phyloP scores from a whole-genome alignment of 2,888 invertebrate species.

The Scaptomyza tumidula region DNA sequence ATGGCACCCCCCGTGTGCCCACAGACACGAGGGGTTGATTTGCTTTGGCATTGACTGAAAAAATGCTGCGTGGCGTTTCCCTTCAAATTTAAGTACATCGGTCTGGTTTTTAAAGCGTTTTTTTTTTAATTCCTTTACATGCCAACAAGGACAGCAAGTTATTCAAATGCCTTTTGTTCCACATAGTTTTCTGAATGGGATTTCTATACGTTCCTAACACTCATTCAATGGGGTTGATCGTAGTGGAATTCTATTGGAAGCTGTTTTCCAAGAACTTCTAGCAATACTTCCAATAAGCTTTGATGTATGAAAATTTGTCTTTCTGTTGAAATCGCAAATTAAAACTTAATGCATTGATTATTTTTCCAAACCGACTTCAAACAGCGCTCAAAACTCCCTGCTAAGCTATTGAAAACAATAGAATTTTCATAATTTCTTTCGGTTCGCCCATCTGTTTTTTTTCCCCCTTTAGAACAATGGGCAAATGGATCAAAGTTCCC shows the following conservation, averaged over 20 bases:
- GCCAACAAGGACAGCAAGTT: constrained; percentile 41
- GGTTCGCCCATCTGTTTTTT: constrained; percentile 55
- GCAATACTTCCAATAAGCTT: constrained; percentile 50
- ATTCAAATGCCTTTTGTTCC: constrained; percentile 67
- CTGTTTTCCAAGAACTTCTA: constrained; percentile 17
- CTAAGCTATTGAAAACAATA: constrained; percentile 50
- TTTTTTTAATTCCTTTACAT: constrained; percentile 77
- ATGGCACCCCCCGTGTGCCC: constrained; percentile 39
- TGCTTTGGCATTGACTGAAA: constrained; percentile 36
- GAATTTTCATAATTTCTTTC: constrained; percentile 65
- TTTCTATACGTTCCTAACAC: constrained; percentile 33
- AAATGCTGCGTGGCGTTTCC: constrained; percentile 33
- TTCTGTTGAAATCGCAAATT: constrained; percentile 21
- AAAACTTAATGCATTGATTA: constrained; percentile 39
- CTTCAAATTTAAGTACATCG: constrained; percentile 15
- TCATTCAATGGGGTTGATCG: constrained; percentile 51
- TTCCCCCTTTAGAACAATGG: constrained; percentile 54
- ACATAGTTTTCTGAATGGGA: constrained; percentile 45
- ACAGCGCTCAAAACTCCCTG: constrained; percentile 36
- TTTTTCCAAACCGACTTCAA: constrained; percentile 37
- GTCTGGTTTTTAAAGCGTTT: constrained; percentile 66
- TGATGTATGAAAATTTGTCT: background rate
- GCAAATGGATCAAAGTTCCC: constrained; percentile 53
- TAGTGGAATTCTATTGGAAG: constrained; percentile 42
- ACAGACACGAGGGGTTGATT: constrained; percentile 61